phyloP scores from a whole-genome alignment of 2,113 vertebrate species.

The Beaufortia kweichowensis region DNA sequence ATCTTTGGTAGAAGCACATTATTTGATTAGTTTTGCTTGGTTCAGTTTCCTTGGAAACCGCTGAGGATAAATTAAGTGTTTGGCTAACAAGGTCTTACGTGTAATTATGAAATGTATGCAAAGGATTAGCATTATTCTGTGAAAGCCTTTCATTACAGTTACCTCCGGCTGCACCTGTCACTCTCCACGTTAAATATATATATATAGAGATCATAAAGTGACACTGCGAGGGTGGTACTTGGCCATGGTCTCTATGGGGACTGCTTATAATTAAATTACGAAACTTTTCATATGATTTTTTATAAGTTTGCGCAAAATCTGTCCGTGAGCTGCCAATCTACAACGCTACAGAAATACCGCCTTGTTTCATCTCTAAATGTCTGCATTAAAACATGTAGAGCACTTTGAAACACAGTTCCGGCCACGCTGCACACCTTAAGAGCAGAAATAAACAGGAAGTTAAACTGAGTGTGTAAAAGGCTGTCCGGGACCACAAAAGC shows the following conservation, averaged over 20 bases:
- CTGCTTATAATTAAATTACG: not conserved
- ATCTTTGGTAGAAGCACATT: not conserved
- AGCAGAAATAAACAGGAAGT: conserved; percentile 46
- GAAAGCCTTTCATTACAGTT: conserved; percentile 10
- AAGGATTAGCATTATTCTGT: conserved; percentile 18
- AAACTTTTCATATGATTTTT: not conserved
- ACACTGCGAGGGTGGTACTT: not conserved
- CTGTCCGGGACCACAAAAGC: conserved; percentile 60
- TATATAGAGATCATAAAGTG: not conserved
- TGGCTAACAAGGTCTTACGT: conserved; percentile 16
- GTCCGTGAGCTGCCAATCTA: not conserved
- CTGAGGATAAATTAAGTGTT: conserved; percentile 18
- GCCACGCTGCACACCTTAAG: not conserved
- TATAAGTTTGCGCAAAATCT: not conserved
- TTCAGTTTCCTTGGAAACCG: conserved; percentile 21
- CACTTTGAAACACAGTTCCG: not conserved
- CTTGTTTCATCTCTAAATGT: not conserved
- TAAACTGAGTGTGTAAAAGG: conserved; percentile 55
- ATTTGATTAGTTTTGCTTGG: not conserved
- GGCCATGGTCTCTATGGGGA: not conserved
- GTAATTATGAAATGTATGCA: conserved; percentile 34
- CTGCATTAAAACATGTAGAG: not conserved
- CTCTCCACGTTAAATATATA: not conserved
- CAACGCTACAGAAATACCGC: not conserved
- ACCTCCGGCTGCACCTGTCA: conserved; percentile 9